These are phyloP conservation scores for Astyanax mexicanus DNA, from an alignment of 2,797 vertebrate genomes.

Conservation along the genomic window DNA sequence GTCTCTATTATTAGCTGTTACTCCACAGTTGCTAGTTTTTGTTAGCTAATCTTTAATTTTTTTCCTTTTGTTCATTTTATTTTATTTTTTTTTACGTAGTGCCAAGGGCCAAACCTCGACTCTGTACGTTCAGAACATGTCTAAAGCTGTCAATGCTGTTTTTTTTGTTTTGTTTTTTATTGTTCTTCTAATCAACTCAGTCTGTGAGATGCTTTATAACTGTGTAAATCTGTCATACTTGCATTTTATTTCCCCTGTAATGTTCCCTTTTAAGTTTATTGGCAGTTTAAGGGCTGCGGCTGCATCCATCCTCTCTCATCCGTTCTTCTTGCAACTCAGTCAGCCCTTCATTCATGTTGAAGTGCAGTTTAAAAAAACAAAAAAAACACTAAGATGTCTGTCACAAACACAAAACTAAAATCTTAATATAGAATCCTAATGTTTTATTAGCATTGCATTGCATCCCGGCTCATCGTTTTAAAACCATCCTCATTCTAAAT, in stretches of 20 bases:
- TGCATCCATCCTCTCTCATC: slow-evolving; percentile 12
- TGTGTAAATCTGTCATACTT: slow-evolving; percentile 31
- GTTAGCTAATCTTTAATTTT: background rate
- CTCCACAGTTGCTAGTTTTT: slow-evolving; percentile 8
- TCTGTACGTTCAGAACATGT: slow-evolving; percentile 26
- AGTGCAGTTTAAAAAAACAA: slow-evolving; percentile 42
- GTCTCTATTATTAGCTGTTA: slow-evolving; percentile 36
- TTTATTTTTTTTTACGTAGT: slow-evolving; percentile 38
- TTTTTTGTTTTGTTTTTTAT: slow-evolving; percentile 14
- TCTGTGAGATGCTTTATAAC: slow-evolving; percentile 43
- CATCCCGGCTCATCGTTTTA: slow-evolving; percentile 1
- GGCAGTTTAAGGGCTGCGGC: slow-evolving; percentile 9
- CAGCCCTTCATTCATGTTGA: background rate
- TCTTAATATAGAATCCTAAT: background rate
- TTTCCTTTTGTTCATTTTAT: background rate
- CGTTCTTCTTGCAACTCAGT: background rate
- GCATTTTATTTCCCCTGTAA: slow-evolving; percentile 8
- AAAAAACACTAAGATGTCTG: too few species aligned
- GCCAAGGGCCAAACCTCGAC: slow-evolving; percentile 42
- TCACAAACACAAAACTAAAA: too few species aligned
- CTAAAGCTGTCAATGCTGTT: slow-evolving; percentile 20
- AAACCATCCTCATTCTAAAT: slow-evolving; percentile 18
- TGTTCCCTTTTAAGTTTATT: slow-evolving; percentile 30
- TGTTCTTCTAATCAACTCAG: slow-evolving; percentile 39
- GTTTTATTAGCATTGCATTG: slow-evolving; percentile 18